Evolutionary conservation across 2,113 vertebrate genomes (phyloP), one percentile per base, ranked within the genome.

Genomic region (Tetrax tetrax): DNA sequence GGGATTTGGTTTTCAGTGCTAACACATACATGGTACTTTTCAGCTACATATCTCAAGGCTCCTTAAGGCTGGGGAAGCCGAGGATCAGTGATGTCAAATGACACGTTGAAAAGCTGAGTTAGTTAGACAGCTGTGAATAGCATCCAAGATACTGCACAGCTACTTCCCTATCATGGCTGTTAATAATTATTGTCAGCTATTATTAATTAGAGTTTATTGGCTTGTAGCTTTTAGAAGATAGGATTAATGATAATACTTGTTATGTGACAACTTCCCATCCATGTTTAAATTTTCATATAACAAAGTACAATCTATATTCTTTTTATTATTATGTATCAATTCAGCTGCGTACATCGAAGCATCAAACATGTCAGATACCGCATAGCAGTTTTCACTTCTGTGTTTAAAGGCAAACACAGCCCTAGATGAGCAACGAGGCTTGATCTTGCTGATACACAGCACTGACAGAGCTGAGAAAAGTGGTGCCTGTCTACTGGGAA

Each of bases 351-450:
- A 83, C 60, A 84, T 1, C 2, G 31, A 89, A 75, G 43, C 88
- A 92, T 48, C 83, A 92, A 93, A 77, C 68, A 29, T 68, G 76
- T 29, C 86, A 90, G 90, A 81, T 93, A 76, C 59, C 92, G 51
- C 35, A 25, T 1, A 92, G 72, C 54, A 87, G 61, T 90, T 96
- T 89, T 79, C 56, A 79, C 43, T 56, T 95, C 76, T 38, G 24
- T 56, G 38, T 93, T 93, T 81, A 89, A 81, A 94, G 64, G 60
- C 35, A 79, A 83, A 81, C 38, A 74, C 50, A 81, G 51, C 51
- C 38, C 79, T 70, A 23, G 48, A 50, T 78, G 48, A 95, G 63
- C 70, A 91, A 31, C 0, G 1, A 90, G 25, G 17, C 47, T 91
- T 77, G 24, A 79, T 92, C 76, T 51, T 75, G 60, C 56, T 78